Evolutionary conservation across 2,888 invertebrate genomes (phyloP).

Genomic region (Drosophila planitibia): DNA sequence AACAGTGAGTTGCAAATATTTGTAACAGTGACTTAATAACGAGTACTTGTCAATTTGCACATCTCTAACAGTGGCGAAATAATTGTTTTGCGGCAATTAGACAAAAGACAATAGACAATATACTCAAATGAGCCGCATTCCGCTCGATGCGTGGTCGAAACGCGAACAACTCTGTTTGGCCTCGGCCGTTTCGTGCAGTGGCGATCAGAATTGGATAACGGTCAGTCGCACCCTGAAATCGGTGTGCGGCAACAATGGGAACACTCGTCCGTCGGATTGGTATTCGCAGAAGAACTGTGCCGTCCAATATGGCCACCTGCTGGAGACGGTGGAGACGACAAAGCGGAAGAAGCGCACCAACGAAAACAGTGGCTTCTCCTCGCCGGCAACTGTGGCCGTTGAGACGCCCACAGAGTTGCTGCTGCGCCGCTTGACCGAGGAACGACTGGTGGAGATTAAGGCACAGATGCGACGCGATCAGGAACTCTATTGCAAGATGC

Average conservation of each 20-base stretch:
- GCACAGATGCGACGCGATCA: conserved; percentile 90
- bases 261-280: conserved; percentile 89
- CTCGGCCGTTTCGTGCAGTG: conserved; percentile 95
- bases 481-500: conserved; percentile 90
- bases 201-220: conserved; percentile 93
- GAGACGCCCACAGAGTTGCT: conserved; percentile 92
- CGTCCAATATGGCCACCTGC: conserved; percentile 93
- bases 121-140: conserved; percentile 88
- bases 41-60: not conserved
- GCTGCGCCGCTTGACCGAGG: conserved; percentile 90
- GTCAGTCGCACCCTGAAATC: conserved; percentile 88
- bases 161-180: conserved; percentile 94
- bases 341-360: conserved; percentile 79
- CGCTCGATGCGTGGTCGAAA: conserved; percentile 93
- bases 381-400: conserved; percentile 75
- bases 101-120: conserved; percentile 1
- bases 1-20: not conserved
- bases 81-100: conserved; percentile 26
- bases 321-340: conserved; percentile 95
- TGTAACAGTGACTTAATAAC: not conserved
- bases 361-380: conserved; percentile 61
- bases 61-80: conserved; percentile 29
- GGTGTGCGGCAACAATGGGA: conserved; percentile 88
- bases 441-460: conserved; percentile 92
- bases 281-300: conserved; percentile 96